These are phyloP conservation scores for Sarcoramphus papa DNA, from an alignment of 2,797 vertebrate genomes.

Conservation along the genomic window DNA sequence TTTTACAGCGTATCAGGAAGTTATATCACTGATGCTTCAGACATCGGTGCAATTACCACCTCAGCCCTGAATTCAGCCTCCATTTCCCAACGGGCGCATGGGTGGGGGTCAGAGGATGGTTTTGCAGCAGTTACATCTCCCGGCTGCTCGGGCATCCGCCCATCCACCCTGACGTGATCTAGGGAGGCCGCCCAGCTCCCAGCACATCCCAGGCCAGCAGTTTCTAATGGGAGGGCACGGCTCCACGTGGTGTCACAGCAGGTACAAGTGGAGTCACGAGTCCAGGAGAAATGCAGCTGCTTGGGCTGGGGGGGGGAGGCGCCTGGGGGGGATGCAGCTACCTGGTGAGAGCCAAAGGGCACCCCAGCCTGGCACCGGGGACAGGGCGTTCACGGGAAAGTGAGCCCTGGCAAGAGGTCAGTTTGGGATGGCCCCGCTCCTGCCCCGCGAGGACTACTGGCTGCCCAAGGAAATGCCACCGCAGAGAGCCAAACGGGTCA, in stretches of 20 bases:
- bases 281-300: neutral
- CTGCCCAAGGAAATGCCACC: neutral
- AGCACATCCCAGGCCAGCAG: neutral
- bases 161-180: neutral
- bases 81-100: neutral
- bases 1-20: no score
- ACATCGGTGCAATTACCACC: neutral
- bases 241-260: neutral
- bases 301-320: neutral
- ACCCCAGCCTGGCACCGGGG: neutral
- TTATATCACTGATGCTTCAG: neutral
- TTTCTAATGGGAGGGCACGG: fast-evolving
- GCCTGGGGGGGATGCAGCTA: neutral
- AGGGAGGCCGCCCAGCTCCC: neutral
- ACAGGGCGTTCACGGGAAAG: fast-evolving
- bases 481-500: neutral
- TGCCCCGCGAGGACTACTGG: neutral
- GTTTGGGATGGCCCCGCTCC: neutral
- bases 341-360: neutral
- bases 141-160: fast-evolving
- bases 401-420: neutral
- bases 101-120: neutral
- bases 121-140: neutral
- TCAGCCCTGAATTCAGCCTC: neutral
- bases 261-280: neutral